phyloP scores from a whole-genome alignment of 64 coral and sea anemone genomes.

The Montipora cactus region DNA sequence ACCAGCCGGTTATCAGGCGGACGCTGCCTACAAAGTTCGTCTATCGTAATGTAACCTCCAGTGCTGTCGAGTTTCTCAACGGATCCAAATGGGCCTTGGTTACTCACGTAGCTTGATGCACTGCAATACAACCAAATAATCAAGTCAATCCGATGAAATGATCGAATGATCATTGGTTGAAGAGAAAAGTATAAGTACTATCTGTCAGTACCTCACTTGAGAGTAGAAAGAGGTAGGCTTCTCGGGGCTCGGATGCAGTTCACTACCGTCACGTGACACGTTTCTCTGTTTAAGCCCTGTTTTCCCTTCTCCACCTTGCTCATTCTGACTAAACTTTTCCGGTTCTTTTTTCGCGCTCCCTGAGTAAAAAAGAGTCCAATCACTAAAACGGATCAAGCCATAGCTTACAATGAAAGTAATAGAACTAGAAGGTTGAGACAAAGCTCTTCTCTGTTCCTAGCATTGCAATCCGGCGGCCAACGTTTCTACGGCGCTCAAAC shows the following conservation, averaged over 20 bases:
- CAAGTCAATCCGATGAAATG: neutral
- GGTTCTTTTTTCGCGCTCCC: neutral
- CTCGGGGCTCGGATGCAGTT: neutral
- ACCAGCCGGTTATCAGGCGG: constrained; percentile 18
- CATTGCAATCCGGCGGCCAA: too few species aligned
- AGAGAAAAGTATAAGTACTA: neutral
- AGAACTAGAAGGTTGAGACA: too few species aligned
- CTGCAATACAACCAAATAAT: constrained; percentile 1
- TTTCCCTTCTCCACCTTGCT: neutral
- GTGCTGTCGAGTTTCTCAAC: constrained; percentile 38
- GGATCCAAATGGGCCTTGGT: constrained; percentile 49
- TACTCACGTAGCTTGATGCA: neutral
- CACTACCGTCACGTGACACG: neutral
- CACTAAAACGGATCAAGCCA: too few species aligned
- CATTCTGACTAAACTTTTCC: neutral
- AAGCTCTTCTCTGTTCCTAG: too few species aligned
- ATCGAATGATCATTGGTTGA: neutral
- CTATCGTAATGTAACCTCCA: neutral
- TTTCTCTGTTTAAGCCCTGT: neutral
- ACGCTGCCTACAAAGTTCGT: neutral
- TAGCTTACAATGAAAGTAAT: too few species aligned
- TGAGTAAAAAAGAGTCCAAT: neutral
- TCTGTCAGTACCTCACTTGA: neutral
- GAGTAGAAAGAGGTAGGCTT: neutral
- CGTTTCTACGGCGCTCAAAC: too few species aligned